Conservation (phyloP, 2,113 vertebrate species). For the Cinclus mexicanus region DNA sequence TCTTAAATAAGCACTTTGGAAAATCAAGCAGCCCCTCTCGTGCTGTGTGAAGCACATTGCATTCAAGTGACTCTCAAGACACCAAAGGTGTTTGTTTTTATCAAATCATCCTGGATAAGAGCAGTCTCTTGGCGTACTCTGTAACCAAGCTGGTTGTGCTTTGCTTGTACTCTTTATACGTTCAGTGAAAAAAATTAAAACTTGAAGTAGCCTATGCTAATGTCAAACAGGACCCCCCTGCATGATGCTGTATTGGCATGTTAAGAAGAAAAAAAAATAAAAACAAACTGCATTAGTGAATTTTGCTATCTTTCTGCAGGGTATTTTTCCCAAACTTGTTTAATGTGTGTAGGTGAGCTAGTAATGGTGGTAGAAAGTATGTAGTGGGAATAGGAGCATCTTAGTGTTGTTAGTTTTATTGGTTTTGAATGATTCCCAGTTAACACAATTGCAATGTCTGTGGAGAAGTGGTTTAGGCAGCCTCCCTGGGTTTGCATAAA, state of each 20-base stretch:
- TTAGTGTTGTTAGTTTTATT: background rate
- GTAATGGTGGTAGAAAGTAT: background rate
- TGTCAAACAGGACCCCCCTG: background rate
- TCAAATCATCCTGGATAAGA: background rate
- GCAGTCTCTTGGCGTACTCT: background rate
- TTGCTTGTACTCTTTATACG: background rate
- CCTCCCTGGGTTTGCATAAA: background rate
- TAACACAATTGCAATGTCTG: background rate
- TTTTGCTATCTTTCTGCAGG: background rate
- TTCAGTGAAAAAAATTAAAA: background rate
- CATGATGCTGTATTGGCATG: background rate
- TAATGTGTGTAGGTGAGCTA: background rate
- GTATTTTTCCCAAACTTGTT: background rate
- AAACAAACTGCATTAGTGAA: fast-evolving
- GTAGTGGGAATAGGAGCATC: background rate
- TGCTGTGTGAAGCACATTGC: background rate
- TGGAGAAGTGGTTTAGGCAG: background rate
- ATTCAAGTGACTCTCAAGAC: background rate
- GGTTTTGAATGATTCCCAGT: background rate
- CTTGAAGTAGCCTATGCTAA: background rate
- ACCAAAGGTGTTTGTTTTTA: conserved; percentile 17
- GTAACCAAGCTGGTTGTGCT: background rate
- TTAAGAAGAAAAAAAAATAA: background rate
- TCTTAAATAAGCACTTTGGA: conserved; percentile 26
- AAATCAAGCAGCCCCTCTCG: background rate